phyloP scores from a whole-genome alignment of 53 echinoderm and acorn worm species.

The Zoroaster sp. region DNA sequence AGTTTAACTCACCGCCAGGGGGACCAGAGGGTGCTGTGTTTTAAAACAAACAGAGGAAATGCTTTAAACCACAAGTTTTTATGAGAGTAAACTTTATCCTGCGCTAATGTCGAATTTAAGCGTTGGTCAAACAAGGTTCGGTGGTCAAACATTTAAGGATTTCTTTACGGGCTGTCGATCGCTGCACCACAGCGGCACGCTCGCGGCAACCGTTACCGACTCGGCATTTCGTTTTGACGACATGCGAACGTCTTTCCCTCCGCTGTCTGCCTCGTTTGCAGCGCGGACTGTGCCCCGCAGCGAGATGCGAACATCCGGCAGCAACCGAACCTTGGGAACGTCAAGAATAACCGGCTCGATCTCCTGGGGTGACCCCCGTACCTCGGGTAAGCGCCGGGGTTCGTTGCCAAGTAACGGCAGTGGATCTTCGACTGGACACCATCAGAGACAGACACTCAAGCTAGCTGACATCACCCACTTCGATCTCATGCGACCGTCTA shows the following conservation, averaged over 20 bases:
- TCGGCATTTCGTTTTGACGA: neutral
- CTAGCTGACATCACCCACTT: slow-evolving; percentile 38
- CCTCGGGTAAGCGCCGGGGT: neutral
- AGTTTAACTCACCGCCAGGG: no score
- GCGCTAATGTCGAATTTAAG: neutral
- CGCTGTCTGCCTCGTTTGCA: slow-evolving; percentile 19
- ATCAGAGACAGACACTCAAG: slow-evolving; percentile 30
- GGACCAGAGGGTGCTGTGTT: neutral
- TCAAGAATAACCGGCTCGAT: neutral
- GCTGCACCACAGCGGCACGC: neutral
- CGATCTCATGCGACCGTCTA: slow-evolving; percentile 24
- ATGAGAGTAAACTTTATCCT: neutral
- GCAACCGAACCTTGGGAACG: slow-evolving; percentile 9
- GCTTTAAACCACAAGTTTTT: neutral
- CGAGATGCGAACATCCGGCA: neutral
- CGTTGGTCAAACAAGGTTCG: neutral
- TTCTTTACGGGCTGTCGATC: neutral
- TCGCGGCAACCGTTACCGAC: neutral
- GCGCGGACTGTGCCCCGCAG: neutral
- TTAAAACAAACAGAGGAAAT: neutral
- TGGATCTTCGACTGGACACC: neutral
- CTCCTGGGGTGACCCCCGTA: neutral
- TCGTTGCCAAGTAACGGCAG: neutral
- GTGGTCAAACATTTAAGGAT: neutral
- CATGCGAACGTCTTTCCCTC: slow-evolving; percentile 9